phyloP scores from a whole-genome alignment of 2,113 vertebrate species.

The Dromaius novaehollandiae region DNA sequence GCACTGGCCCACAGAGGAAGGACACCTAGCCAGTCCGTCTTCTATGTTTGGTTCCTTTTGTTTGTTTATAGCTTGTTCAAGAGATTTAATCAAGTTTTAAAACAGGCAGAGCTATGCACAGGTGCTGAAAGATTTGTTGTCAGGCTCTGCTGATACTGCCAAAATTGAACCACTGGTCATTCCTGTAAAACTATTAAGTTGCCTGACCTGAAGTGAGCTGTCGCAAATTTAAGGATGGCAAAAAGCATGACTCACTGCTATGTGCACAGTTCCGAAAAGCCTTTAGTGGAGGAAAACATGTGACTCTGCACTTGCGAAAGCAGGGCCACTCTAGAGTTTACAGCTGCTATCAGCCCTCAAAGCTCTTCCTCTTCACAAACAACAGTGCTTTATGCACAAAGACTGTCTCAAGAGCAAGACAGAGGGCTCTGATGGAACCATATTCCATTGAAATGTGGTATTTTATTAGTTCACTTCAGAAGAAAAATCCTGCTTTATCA shows the following conservation, averaged over 20 bases:
- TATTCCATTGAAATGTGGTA: conserved; percentile 43
- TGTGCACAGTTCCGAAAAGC: conserved; percentile 27
- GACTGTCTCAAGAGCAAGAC: conserved; percentile 68
- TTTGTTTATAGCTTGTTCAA: not conserved
- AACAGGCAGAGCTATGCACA: not conserved
- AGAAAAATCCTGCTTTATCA: conserved; percentile 44
- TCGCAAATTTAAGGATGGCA: conserved; percentile 39
- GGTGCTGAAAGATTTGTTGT: not conserved
- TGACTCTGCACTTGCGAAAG: conserved; percentile 65
- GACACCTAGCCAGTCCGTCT: not conserved
- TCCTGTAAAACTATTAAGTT: not conserved
- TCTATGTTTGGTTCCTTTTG: not conserved
- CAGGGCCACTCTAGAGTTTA: conserved; percentile 66
- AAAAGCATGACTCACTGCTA: conserved; percentile 54
- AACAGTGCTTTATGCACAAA: conserved; percentile 69
- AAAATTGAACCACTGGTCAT: not conserved
- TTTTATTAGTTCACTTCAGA: conserved; percentile 63
- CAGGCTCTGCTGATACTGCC: not conserved
- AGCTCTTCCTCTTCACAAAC: conserved; percentile 70
- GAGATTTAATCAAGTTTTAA: not conserved
- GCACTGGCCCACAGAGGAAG: not conserved
- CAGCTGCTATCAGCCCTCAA: conserved; percentile 58
- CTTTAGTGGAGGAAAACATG: conserved; percentile 63
- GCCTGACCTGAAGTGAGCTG: conserved; percentile 35
- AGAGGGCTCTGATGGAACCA: conserved; percentile 58